A percentile compares a stretch with the other conserved stretches of the same genome.
Conservation (phyloP, 2,888 invertebrate genomes). For the Mechanitis messenoides region DNA sequence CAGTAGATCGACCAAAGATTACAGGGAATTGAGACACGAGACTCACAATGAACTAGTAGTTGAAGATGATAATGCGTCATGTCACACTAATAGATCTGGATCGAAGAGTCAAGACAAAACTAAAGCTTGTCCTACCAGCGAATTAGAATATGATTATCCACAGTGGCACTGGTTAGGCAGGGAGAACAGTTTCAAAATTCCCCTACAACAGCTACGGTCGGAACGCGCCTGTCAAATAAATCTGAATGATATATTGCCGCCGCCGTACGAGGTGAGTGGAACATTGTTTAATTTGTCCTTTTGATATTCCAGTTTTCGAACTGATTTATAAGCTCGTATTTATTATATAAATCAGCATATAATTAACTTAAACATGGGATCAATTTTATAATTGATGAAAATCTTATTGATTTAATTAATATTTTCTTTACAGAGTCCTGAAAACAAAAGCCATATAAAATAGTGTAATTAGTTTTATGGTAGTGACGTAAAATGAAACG, state of each 20-base stretch:
- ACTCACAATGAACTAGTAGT: slow-evolving; percentile 62
- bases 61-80: slow-evolving; percentile 67
- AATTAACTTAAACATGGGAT: no score
- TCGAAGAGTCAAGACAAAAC: slow-evolving; percentile 72
- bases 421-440: slow-evolving; percentile 62
- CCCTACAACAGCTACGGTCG: slow-evolving; percentile 67
- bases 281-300: slow-evolving; percentile 19
- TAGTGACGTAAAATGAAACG: slow-evolving; percentile 34
- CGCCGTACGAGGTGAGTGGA: slow-evolving; percentile 74
- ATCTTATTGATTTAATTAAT: slow-evolving; percentile 27
- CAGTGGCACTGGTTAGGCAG: slow-evolving; percentile 73
- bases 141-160: slow-evolving; percentile 73
- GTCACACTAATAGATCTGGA: slow-evolving; percentile 70
- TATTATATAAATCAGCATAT: slow-evolving; percentile 30
- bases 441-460: slow-evolving; percentile 51
- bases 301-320: slow-evolving; percentile 22
- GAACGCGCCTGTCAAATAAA: slow-evolving; percentile 77
- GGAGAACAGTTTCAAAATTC: slow-evolving; percentile 75
- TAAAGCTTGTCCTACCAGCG: slow-evolving; percentile 69
- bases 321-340: slow-evolving; percentile 7
- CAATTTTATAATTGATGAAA: no score
- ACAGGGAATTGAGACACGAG: slow-evolving; percentile 65
- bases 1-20: slow-evolving; percentile 70
- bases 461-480: slow-evolving; percentile 22
- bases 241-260: slow-evolving; percentile 81